Percentiles rank a stretch among this genome's conserved stretches.
Conservation (phyloP, 2,888 invertebrate genomes). For the Cenopis cana region DNA sequence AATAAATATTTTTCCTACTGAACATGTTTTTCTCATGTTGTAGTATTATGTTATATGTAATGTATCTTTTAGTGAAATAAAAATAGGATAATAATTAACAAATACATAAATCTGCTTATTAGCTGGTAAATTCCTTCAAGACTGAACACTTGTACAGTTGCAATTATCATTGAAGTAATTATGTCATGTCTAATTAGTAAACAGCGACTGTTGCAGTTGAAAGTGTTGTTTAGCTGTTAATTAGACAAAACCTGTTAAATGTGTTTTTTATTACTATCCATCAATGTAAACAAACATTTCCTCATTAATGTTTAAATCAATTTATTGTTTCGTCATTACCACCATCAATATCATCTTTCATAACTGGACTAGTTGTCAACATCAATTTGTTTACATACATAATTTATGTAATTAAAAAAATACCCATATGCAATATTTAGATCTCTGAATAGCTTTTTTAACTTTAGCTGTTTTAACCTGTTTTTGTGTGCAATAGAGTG, state of each 20-base stretch:
- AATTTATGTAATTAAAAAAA: no score
- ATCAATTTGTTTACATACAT: conserved; percentile 23
- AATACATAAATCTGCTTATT: background rate
- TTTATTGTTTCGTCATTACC: background rate
- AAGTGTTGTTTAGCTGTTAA: conserved; percentile 10
- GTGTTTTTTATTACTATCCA: background rate
- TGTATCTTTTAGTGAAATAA: background rate
- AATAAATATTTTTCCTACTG: no score
- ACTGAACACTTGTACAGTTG: conserved; percentile 1
- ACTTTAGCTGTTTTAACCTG: no score
- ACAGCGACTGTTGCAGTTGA: background rate
- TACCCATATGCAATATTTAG: no score
- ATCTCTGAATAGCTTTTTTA: background rate
- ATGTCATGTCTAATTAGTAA: conserved; percentile 9
- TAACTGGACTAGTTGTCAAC: background rate
- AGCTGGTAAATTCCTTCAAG: background rate
- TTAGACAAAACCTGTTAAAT: background rate
- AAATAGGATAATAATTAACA: background rate
- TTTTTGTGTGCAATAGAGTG: no score
- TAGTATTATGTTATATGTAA: no score
- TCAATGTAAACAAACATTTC: background rate
- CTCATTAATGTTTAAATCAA: background rate
- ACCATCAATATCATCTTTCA: background rate
- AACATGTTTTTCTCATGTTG: no score
- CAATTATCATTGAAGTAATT: conserved; percentile 15